phyloP scores from a whole-genome alignment of 2,113 vertebrate genomes.

The Larimichthys polyactis region DNA sequence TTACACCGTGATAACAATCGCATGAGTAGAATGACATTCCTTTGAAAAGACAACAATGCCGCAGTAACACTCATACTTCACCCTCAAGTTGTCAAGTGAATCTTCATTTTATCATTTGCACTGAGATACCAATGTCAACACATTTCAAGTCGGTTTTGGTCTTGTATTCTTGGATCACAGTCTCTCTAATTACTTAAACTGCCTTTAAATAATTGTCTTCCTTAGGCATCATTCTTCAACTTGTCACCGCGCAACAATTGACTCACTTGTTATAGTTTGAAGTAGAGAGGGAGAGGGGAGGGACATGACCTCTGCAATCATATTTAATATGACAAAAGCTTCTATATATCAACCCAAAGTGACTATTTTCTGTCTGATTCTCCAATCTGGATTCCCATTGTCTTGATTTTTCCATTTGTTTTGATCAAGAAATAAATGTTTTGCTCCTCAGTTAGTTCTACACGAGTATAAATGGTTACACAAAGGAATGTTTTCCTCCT shows the following conservation, averaged over 20 bases:
- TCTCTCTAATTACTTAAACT: neutral
- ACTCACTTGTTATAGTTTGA: neutral
- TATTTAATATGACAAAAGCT: neutral
- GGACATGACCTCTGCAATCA: neutral
- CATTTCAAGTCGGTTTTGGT: neutral
- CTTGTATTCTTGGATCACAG: neutral
- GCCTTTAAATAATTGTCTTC: neutral
- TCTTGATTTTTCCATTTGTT: neutral
- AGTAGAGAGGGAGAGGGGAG: neutral
- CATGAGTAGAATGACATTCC: neutral
- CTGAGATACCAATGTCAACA: constrained; percentile 10
- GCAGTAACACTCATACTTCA: neutral
- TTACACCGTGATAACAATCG: constrained; percentile 15
- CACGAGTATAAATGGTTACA: too few relatives aligned
- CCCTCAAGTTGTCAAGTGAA: neutral
- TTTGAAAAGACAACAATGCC: constrained; percentile 8
- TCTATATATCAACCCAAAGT: neutral
- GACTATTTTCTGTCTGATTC: neutral
- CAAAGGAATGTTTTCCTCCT: too few relatives aligned
- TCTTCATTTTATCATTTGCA: neutral
- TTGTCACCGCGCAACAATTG: neutral
- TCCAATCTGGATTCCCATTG: too few relatives aligned
- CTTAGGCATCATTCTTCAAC: neutral
- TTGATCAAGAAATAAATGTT: too few relatives aligned
- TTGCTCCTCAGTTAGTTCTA: too few relatives aligned